Evolutionary conservation across 2,888 invertebrate species (phyloP), one percentile per base, ranked within the genome.

Genomic region (Melinaea menophilus): DNA sequence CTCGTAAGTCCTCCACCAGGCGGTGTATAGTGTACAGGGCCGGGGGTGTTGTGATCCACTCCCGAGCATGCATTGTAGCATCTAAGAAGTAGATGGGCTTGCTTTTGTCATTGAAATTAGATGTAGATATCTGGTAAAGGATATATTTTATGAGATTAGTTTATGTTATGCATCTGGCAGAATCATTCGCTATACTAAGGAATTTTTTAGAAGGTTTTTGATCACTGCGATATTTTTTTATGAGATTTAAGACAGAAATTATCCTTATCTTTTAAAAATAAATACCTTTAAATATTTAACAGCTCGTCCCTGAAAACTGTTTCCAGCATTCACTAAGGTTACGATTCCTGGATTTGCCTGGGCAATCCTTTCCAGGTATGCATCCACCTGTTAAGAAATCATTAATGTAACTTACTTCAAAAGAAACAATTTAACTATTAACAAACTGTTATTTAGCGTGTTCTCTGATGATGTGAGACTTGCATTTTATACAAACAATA

Each of bases 21-120:
- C 93, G 86, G 62, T 92, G 82, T 56, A 94, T 91, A 51, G 92
- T 81, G 76, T 93, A 94, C 4, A 94, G 78, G 0, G 92, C 88
- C 0, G 90, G 92, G 0, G 92, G 91, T 0, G 93, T 92, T 0
- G 94, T 92, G 59, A 94, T 93, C 94, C 94, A 94, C 79, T 94
- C 94, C 2, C 94, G 90, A 0, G 94, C 94, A 77, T 94, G 94
- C 61, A 94, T 92, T 67, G 91, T 91, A 2, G 91, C 92, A 69
- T 92, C 91, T 74, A 93, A 77, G 69, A 92, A 89, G 72, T 92
- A 90, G 4, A 92, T 82, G 0, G 88, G 89, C 77, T 92, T 86
- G 76, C 80, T 84, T 0, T 72, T 13, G 55, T 80, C 78, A 3
- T 65, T 78, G 65, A 88, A 85, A 45, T 86, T 79, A 12, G 92